Evolutionary conservation across 1,140 invertebrate genomes (phyloP), one percentile per base, ranked within the genome.

Genomic region (Centruroides sculpturatus): DNA sequence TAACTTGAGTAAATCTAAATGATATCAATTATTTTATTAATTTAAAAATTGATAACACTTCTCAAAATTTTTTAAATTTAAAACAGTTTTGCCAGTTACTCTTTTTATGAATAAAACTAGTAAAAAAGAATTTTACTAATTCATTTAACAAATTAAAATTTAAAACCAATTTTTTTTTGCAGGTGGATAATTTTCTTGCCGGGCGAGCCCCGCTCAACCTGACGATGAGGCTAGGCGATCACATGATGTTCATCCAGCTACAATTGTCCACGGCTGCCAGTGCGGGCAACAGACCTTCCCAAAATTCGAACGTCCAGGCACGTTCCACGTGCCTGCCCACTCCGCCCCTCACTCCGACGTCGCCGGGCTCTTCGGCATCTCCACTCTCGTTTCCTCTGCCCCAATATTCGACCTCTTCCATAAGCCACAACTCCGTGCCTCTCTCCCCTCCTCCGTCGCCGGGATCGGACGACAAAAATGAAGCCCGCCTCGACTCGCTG

Each of bases 241-340:
- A 95, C 76, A 92, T 95, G 87, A 94, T 95, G 91, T 80, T 95
- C 59, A 93, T 96, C 60, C 91, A 95, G 73, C 77, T 95, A 49
- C 91, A 95, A 72, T 75, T 96, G 57, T 92, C 89, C 53, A 92
- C 89, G 11, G 83, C 59, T 36, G 52, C 23, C 55, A 55, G 58
- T 59, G 56, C 67, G 58, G 41, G 55, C 66, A 57, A 66, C 53
- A 60, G 61, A 57, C 63, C 63, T 52, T 56, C 65, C 62, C 59
- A 66, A 35, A 63, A 67, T 55, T 59, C 41, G 36, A 41, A 41
- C 3, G 41, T 41, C 0, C 55, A 13, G 34, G 67, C 48, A 55
- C 65, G 62, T 57, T 68, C 52, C 46, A 65, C 59, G 63, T 69
- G 35, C 65, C 69, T 12, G 57, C 67, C 47, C 5, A 55, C 60